Base-by-base conservation (phyloP, 2,113 vertebrate genomes). In the Verasper variegatus region DNA sequence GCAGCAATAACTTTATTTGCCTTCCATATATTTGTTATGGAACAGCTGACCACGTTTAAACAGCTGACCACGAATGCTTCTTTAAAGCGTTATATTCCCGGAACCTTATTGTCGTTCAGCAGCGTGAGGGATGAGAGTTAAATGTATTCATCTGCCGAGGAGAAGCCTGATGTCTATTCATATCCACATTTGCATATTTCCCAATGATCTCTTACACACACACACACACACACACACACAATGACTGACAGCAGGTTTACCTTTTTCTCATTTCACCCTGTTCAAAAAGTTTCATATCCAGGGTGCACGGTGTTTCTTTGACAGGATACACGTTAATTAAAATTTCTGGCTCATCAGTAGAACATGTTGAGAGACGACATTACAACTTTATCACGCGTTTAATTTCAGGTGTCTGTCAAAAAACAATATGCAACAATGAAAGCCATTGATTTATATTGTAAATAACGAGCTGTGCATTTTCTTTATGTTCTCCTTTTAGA, bases 131-230 rank as follows among this genome's bases (percentile, higher is more conserved):
- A 90, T 31, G 31, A 31, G 31, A 84, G 81, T 82, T 80, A 91
- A 91, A 90, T 89, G 80, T 84, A 90, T 91, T 90, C 78, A 45
- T 86, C 82, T 81, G 47, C 82, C 3, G 79, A 79, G 80, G 42
- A 71, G 70, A 62, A 81, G 79, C 71, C 74, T 86, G 68, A 87
- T 91, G 85, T 86, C 84, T 81, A 89, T 89, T 91, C 86, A 90
- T 88, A 81, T 63, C 64, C 17, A 13, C 52, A 87, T 92, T 91
- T 88, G 80, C 88, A 91, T 92, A 76, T 83, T 83, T 87, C 71
- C 86, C 85, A 83, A 78, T 81, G 78, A 88, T 90, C 77, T 74
- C 68, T 66, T 17, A 3, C 63, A 12, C 24, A 27, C 63, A 27
- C 27, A 37, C 58, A 61, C 18, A 27, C 24, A 23, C 26, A 18